Percentiles rank a stretch among this genome's conserved stretches.
phyloP scores from a whole-genome alignment of 2,113 vertebrate species.

The Rhinolophus ferrumequinum region DNA sequence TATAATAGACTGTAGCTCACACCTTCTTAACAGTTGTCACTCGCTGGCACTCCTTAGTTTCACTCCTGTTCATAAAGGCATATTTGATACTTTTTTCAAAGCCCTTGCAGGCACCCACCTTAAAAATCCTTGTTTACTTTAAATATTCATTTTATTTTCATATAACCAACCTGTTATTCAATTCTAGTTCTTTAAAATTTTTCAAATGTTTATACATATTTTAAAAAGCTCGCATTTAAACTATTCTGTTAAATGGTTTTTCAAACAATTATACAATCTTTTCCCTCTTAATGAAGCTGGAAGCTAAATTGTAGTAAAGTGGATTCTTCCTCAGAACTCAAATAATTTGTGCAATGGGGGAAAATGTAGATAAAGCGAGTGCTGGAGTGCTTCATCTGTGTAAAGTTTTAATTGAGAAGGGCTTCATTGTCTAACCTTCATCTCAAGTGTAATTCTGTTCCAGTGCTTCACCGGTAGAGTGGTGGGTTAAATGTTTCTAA shows the following conservation, averaged over 20 bases:
- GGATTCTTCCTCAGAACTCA: background rate
- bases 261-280: background rate
- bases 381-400: background rate
- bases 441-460: too few species aligned
- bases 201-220: background rate
- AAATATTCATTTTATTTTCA: background rate
- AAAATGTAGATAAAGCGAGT: background rate
- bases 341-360: background rate
- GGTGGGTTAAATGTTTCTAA: background rate
- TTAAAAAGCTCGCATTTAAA: background rate
- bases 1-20: too few species aligned
- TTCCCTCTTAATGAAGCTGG: background rate
- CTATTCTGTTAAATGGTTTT: background rate
- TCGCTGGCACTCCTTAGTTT: background rate
- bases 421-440: background rate
- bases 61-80: background rate
- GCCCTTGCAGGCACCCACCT: background rate
- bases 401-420: background rate
- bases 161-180: background rate
- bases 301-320: background rate
- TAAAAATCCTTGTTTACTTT: background rate
- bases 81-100: background rate
- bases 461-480: too few species aligned
- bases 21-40: background rate
- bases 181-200: background rate